phyloP scores from a whole-genome alignment of 2,797 vertebrate genomes.

The Enteromius viviparus region DNA sequence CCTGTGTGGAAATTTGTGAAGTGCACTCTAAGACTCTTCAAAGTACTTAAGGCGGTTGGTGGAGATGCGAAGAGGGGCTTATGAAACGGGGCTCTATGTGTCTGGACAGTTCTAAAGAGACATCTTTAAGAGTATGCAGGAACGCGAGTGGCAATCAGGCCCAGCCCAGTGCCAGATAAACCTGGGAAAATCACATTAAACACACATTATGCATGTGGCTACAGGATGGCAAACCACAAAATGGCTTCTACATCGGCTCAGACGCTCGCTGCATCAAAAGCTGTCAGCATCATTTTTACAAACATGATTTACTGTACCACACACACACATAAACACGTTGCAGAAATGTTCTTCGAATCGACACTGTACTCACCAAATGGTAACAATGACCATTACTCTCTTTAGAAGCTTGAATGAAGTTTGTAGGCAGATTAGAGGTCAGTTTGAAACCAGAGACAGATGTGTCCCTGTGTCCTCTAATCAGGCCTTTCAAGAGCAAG shows the following conservation, averaged over 20 bases:
- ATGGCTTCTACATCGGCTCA: constrained; percentile 59
- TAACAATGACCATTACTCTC: constrained; percentile 22
- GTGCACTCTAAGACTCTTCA: constrained; percentile 71
- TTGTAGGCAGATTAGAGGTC: constrained; percentile 23
- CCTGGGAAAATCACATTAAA: constrained; percentile 81
- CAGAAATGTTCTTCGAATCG: constrained; percentile 14
- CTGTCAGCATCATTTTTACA: constrained; percentile 63
- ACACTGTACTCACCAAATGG: constrained; percentile 12
- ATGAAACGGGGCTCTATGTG: constrained; percentile 73
- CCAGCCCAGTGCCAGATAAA: constrained; percentile 72
- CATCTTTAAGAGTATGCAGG: constrained; percentile 74
- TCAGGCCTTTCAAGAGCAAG: constrained; percentile 25
- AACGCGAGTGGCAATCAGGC: constrained; percentile 77
- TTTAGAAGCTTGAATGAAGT: constrained; percentile 6
- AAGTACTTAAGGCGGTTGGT: constrained; percentile 77
- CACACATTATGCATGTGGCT: constrained; percentile 61
- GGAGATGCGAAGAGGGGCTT: constrained; percentile 79
- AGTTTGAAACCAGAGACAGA: constrained; percentile 32
- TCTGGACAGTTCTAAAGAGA: constrained; percentile 71
- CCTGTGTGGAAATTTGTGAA: constrained; percentile 72
- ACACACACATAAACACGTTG: constrained; percentile 23
- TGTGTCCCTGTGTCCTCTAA: constrained; percentile 36
- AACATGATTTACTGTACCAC: constrained; percentile 52
- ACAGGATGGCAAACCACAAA: constrained; percentile 52
- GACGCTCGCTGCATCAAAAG: constrained; percentile 54